Evolutionary conservation across 2,797 vertebrate species (phyloP).

Genomic region (Vespertilio murinus): DNA sequence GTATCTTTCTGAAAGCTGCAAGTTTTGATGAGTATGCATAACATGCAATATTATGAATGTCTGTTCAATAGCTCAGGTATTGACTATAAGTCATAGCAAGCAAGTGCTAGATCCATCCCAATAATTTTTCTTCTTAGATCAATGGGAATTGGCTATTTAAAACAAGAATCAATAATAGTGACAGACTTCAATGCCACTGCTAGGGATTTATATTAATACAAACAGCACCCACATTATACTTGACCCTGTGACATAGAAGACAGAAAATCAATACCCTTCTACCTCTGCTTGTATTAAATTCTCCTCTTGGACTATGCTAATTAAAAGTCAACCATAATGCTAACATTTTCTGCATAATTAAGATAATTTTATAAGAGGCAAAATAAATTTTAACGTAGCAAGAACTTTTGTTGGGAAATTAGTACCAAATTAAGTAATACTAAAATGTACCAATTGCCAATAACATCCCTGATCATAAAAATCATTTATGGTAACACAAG

Average conservation of each 20-base stretch:
- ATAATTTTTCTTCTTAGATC: constrained; percentile 81
- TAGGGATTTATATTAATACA: constrained; percentile 81
- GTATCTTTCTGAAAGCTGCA: constrained; percentile 2
- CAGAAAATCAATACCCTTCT: constrained; percentile 80
- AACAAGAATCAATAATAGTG: constrained; percentile 79
- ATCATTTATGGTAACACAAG: background rate
- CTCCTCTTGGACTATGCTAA: constrained; percentile 80
- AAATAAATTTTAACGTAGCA: background rate
- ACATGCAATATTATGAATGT: constrained; percentile 17
- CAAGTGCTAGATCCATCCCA: constrained; percentile 75
- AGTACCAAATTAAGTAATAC: background rate
- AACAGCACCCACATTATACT: constrained; percentile 74
- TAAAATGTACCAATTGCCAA: background rate
- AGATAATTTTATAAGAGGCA: constrained; percentile 44
- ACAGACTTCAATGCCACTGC: constrained; percentile 76
- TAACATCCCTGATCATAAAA: background rate
- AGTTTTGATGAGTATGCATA: constrained; percentile 35
- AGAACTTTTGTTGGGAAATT: constrained; percentile 38
- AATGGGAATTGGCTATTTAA: constrained; percentile 78
- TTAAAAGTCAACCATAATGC: constrained; percentile 72
- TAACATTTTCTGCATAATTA: constrained; percentile 72
- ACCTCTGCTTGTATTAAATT: constrained; percentile 76
- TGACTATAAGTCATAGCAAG: constrained; percentile 77
- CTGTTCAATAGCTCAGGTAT: constrained; percentile 70
- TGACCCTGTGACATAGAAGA: constrained; percentile 68